Percentiles rank a stretch among this genome's conserved stretches.
Conservation (phyloP, 2,888 invertebrate genomes). For the Troides aeacus region DNA sequence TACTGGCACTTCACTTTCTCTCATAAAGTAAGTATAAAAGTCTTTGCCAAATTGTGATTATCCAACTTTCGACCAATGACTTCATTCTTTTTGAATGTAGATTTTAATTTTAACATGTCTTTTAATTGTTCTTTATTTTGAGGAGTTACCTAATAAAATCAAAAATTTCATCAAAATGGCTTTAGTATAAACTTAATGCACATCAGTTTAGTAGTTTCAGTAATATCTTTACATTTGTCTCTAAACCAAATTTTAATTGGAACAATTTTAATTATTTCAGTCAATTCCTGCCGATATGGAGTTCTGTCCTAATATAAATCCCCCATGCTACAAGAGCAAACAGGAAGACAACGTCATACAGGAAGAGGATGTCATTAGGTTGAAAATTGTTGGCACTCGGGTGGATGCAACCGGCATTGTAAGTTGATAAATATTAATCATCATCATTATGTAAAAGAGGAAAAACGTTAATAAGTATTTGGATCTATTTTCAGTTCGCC, state of each 20-base stretch:
- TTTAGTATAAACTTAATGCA: too few relatives aligned
- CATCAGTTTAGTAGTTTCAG: background rate
- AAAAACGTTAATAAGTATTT: background rate
- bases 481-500: conserved; percentile 89
- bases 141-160: too few relatives aligned
- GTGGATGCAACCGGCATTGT: conserved; percentile 99
- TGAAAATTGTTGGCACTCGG: conserved; percentile 99
- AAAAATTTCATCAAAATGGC: too few relatives aligned
- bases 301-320: conserved; percentile 98
- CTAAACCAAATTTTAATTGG: background rate
- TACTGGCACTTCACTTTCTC: too few relatives aligned
- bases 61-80: too few relatives aligned
- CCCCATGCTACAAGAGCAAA: conserved; percentile 98
- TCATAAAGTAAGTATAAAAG: too few relatives aligned
- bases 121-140: too few relatives aligned
- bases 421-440: conserved; percentile 67
- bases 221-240: background rate
- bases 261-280: conserved; percentile 64
- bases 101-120: too few relatives aligned
- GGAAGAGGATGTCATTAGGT: conserved; percentile 97
- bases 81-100: too few relatives aligned
- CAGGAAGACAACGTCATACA: conserved; percentile 99
- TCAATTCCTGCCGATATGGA: conserved; percentile 99
- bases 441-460: background rate
- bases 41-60: too few relatives aligned